Evolutionary conservation across 37 sponge, comb jelly and placozoan species (phyloP).

Genomic region (Bolinopsis microptera): DNA sequence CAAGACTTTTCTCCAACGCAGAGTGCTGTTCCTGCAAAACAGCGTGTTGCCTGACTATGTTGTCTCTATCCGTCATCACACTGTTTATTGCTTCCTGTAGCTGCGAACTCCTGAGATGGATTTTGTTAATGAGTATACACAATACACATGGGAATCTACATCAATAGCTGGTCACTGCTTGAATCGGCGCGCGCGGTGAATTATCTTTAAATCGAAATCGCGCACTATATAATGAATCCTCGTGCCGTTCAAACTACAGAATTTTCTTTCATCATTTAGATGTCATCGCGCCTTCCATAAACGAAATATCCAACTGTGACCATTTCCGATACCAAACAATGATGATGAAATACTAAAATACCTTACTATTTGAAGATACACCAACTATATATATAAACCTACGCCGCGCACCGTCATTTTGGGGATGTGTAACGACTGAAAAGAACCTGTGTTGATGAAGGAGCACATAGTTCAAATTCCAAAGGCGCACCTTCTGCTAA

Average conservation of each 20-base stretch:
- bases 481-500: no score
- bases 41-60: not conserved
- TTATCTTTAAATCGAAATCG: no score
- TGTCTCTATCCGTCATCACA: slow-evolving; percentile 16
- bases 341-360: not conserved
- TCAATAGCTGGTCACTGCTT: no score
- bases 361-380: no score
- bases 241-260: not conserved
- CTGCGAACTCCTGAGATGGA: slow-evolving; percentile 1
- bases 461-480: no score
- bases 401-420: no score
- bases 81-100: not conserved
- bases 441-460: no score
- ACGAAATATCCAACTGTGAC: not conserved
- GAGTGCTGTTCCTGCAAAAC: not conserved
- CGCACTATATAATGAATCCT: no score
- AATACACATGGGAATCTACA: no score
- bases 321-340: not conserved
- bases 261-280: not conserved
- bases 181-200: no score
- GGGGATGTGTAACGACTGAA: no score
- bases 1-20: not conserved
- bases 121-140: not conserved
- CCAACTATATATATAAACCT: no score
- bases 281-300: not conserved